A percentile compares a stretch with the other conserved stretches of the same genome.
phyloP scores from a whole-genome alignment of 2,113 vertebrate genomes.

The Scopus umbretta region DNA sequence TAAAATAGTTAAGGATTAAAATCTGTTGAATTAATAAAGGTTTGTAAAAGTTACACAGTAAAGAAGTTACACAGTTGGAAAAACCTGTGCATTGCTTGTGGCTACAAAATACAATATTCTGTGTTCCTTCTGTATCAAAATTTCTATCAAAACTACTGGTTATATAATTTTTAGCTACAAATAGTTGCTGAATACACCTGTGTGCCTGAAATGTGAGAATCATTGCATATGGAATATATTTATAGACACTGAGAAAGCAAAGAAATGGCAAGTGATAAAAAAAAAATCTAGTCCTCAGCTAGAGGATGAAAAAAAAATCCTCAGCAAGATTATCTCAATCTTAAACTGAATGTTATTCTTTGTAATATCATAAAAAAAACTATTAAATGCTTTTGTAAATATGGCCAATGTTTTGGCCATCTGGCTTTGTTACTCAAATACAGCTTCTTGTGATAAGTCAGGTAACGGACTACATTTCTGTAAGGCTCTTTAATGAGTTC shows the following conservation, averaged over 20 bases:
- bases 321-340: not conserved
- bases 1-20: not conserved
- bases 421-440: too few species aligned
- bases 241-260: not conserved
- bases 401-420: too few species aligned
- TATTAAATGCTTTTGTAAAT: not conserved
- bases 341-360: not conserved
- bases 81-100: not conserved
- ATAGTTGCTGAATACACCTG: not conserved
- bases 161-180: not conserved
- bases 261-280: not conserved
- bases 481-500: not conserved
- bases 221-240: not conserved
- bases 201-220: conserved; percentile 7
- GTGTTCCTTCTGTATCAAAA: not conserved
- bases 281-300: not conserved
- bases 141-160: not conserved
- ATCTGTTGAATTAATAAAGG: not conserved
- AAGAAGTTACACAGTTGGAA: not conserved
- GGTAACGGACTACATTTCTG: not conserved
- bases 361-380: not conserved
- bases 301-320: not conserved
- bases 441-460: not conserved
- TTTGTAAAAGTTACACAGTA: not conserved
- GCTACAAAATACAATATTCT: not conserved